A percentile compares a stretch with the other conserved stretches of the same genome.
phyloP scores from a whole-genome alignment of 2,797 vertebrate species.

The Helarctos malayanus region DNA sequence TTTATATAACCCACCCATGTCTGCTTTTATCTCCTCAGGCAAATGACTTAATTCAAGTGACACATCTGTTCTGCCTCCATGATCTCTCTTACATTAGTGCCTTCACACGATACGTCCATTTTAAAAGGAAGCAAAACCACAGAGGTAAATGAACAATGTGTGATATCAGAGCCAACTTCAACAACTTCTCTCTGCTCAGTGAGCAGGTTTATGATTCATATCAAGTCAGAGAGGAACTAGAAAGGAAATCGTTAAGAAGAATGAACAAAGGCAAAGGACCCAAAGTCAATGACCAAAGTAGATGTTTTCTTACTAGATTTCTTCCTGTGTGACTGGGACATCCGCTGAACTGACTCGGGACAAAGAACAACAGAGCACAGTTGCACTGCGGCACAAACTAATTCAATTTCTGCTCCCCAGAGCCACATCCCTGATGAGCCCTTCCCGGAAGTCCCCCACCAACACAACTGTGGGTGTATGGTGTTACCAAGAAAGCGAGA shows the following conservation, averaged over 20 bases:
- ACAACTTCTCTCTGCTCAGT: not conserved
- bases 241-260: conserved; percentile 28
- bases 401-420: not conserved
- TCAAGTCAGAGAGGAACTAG: not conserved
- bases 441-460: not conserved
- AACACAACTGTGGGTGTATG: not conserved
- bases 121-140: conserved; percentile 49
- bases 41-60: not conserved
- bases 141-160: not conserved
- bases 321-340: not conserved
- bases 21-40: not conserved
- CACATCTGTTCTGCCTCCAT: not conserved
- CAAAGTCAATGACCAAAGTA: not conserved
- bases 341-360: not conserved
- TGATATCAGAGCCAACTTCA: not conserved
- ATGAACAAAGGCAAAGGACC: not conserved
- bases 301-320: not conserved
- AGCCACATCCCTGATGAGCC: not conserved
- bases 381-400: not conserved
- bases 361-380: not conserved
- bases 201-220: conserved; percentile 6
- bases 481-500: not conserved
- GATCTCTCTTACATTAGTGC: not conserved
- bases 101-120: not conserved
- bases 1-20: not conserved